phyloP scores from a whole-genome alignment of 2,113 vertebrate species.

The Pleuronectes platessa region DNA sequence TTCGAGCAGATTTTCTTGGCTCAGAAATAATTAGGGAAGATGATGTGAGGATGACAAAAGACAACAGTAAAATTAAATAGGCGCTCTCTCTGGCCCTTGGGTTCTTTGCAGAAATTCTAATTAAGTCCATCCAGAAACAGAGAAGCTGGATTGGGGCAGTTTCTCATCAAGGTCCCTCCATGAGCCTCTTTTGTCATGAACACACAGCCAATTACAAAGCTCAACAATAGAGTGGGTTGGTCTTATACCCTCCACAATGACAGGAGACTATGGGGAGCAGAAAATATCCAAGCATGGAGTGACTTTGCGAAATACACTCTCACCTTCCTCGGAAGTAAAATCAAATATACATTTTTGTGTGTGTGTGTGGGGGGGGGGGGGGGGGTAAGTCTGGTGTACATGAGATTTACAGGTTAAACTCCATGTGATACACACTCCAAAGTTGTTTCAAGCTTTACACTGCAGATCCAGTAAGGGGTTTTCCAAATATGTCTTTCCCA shows the following conservation, averaged over 20 bases:
- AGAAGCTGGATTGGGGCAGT: conserved; percentile 72
- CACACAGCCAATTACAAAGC: conserved; percentile 82
- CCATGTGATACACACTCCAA: too few species aligned
- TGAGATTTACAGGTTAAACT: too few species aligned
- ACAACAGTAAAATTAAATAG: conserved; percentile 77
- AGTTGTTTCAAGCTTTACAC: conserved; percentile 6
- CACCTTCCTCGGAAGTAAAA: conserved; percentile 52
- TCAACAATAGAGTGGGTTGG: conserved; percentile 72
- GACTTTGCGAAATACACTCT: conserved; percentile 54
- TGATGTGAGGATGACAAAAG: conserved; percentile 79
- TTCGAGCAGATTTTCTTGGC: conserved; percentile 66
- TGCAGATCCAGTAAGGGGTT: conserved; percentile 32
- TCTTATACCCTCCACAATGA: conserved; percentile 74
- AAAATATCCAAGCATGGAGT: conserved; percentile 65
- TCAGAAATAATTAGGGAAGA: conserved; percentile 79
- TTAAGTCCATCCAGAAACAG: conserved; percentile 81
- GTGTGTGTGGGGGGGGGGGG: neutral
- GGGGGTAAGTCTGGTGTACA: too few species aligned
- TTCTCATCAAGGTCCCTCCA: conserved; percentile 79
- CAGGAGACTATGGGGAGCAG: conserved; percentile 56
- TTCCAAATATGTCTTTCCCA: conserved; percentile 32
- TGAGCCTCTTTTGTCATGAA: conserved; percentile 76
- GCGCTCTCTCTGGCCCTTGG: conserved; percentile 62
- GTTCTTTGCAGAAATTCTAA: conserved; percentile 79
- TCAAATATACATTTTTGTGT: conserved; percentile 43